Base-by-base conservation (phyloP, 1,140 invertebrate species). In the Eumaeus atala region DNA sequence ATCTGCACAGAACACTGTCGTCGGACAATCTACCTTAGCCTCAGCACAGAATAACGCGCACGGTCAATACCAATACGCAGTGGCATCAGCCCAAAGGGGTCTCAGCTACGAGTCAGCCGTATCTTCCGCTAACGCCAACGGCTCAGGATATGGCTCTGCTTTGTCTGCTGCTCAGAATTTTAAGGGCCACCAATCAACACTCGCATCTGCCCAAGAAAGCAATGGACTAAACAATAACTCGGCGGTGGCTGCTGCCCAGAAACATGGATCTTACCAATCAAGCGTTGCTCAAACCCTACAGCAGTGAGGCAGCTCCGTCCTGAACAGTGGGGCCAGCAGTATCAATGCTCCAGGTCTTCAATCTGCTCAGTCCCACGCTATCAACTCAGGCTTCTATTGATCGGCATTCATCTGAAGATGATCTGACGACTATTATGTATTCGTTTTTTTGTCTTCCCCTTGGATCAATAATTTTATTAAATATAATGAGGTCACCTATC, bases 61-160 rank as follows among this genome's bases (percentile, higher is more conserved):
- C 14, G 40, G 40, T 16, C 40, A 16, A 17, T 21, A n/a, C 16
- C 51, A 59, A 51, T 51, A 52, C 3, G 52, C 58, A 1, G 35
- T 59, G 17, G 54, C 58, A 0, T 47, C 48, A 5, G 52, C 53
- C 53, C 51, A 40, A 56, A 63, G 48, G 18, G 55, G 60, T 34
- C 47, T 51, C 12, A 38, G 51, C 36, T 69, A 67, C 54, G 57
- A 52, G 18, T 61, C 63, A 33, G 49, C 58, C 8, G 12, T 65
- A 8, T 55, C 58, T 8, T 48, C 56, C 6, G 56, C 59, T 10
- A 55, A 58, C 44, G 64, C 21, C 35, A 38, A 40, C 17, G 56
- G 56, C 18, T 42, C 28, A 18, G 51, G 58, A 10, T 47, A 42
- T 14, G 56, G 49, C 8, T 36, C 56, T 8, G 42, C 44, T 10